A percentile compares a stretch with the other conserved stretches of the same genome.
These are phyloP conservation scores for Vanacampus margaritifer DNA, from an alignment of 2,113 vertebrate genomes.

Conservation along the genomic window DNA sequence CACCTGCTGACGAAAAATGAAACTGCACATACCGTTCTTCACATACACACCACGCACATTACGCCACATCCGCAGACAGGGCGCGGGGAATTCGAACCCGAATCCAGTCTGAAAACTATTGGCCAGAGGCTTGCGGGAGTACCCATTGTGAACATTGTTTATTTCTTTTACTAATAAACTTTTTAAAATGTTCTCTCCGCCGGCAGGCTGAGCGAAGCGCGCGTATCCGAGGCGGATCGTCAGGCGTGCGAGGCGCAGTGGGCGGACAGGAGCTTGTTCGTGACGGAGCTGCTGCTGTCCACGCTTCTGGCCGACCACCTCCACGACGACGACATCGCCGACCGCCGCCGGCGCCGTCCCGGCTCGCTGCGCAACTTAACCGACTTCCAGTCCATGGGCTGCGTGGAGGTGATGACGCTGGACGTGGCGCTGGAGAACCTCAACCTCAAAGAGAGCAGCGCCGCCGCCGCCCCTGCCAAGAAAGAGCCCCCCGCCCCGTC, in stretches of 20 bases:
- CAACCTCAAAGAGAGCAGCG: constrained; percentile 88
- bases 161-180: too few species aligned
- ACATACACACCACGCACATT: too few species aligned
- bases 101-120: too few species aligned
- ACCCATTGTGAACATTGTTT: too few species aligned
- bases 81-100: too few species aligned
- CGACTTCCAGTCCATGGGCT: constrained; percentile 99
- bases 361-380: constrained; percentile 83
- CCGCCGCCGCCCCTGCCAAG: constrained; percentile 74
- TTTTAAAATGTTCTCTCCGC: too few species aligned
- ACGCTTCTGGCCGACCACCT: constrained; percentile 87
- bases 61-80: too few species aligned
- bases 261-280: constrained; percentile 94
- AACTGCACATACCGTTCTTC: too few species aligned
- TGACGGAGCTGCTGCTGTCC: constrained; percentile 97
- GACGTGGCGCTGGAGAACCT: constrained; percentile 99
- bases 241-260: constrained; percentile 91
- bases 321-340: constrained; percentile 54
- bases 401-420: constrained; percentile 99
- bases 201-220: constrained; percentile 92
- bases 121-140: too few species aligned
- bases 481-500: constrained; percentile 93
- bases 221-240: constrained; percentile 92
- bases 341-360: constrained; percentile 86
- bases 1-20: too few species aligned